Base-by-base conservation (phyloP, 2,888 invertebrate genomes). In the Imbricaverruca yamaguchii region DNA sequence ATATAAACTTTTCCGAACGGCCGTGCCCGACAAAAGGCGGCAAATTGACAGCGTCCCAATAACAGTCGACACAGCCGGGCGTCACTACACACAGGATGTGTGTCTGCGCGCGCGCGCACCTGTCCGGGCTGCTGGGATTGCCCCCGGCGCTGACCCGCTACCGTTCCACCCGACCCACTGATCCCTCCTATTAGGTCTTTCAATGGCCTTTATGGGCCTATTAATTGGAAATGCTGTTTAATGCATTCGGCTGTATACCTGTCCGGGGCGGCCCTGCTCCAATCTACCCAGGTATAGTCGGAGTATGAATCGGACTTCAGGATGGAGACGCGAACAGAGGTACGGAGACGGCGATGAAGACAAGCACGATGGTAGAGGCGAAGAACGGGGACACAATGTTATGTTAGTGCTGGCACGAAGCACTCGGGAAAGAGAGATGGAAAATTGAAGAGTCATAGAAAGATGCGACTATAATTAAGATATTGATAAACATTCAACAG, bases 151-250 rank as follows among this genome's bases (percentile, higher is more conserved):
- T 39, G 39, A 39, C 39, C 39, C 39, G 69, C 69, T 69, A 39
- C 69, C 39, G 69, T 69, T 25, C 69, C 59, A 59, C 39, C 39
- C 69, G 69, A 15, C 25, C 69, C 69, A 21, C 69, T 69, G 21
- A 69, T 69, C 69, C 69, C 25, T 25, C 65, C 69, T 69, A 69
- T 39, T 65, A 65, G 10, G 65, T 3, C 69, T 69, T 39, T 69
- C 69, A 69, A 25, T 39, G 9, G 69, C 39, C 39, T 69, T 69
- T 69, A 69, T 39, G 69, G 69, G 13, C 13, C 69, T 69, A 69
- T 69, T 69, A 69, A 69, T 69, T 69, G 69, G 69, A 69, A 69
- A 69, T 69, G 69, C 69, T 69, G 69, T 39, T 39, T 69, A 69
- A 25, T 69, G 69, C 39, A 69, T 69, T 25, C 69, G 69, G 69